Percentiles rank a stretch among this genome's conserved stretches.
Evolutionary conservation across 1,140 invertebrate species (phyloP).

Genomic region (Arctopsyche grandis): DNA sequence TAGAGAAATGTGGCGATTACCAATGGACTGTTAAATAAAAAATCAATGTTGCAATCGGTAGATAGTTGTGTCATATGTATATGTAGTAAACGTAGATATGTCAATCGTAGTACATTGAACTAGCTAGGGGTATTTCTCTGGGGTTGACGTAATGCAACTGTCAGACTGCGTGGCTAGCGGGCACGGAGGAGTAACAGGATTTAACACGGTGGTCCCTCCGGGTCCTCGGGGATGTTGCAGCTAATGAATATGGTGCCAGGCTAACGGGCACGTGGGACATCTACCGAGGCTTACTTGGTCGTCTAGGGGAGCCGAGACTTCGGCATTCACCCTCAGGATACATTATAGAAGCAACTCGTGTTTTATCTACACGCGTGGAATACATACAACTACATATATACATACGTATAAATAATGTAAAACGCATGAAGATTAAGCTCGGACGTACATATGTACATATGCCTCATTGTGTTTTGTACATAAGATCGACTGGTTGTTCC

Average conservation of each 20-base stretch:
- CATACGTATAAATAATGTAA: too few relatives aligned
- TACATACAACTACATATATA: too few relatives aligned
- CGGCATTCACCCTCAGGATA: constrained; percentile 35
- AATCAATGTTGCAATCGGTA: neutral
- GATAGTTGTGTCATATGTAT: neutral
- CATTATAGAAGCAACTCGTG: constrained; percentile 15
- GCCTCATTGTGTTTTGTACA: too few relatives aligned
- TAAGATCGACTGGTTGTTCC: too few relatives aligned
- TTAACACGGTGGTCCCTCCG: constrained; percentile 46
- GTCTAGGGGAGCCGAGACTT: neutral
- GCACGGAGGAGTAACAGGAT: constrained; percentile 41
- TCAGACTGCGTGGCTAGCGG: neutral
- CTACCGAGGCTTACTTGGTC: constrained; percentile 33
- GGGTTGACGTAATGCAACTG: constrained; percentile 29
- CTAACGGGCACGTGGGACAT: constrained; percentile 47
- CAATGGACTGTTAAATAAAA: neutral
- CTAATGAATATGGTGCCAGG: constrained; percentile 52
- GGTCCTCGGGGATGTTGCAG: constrained; percentile 43
- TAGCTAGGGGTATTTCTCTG: neutral
- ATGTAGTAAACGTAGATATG: neutral
- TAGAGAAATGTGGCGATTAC: too few relatives aligned
- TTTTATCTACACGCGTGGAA: neutral
- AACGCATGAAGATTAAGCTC: too few relatives aligned
- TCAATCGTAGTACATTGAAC: neutral
- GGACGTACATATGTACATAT: too few relatives aligned